Base-by-base conservation (phyloP, 1,140 invertebrate species). In the Drosophila pectinifera region DNA sequence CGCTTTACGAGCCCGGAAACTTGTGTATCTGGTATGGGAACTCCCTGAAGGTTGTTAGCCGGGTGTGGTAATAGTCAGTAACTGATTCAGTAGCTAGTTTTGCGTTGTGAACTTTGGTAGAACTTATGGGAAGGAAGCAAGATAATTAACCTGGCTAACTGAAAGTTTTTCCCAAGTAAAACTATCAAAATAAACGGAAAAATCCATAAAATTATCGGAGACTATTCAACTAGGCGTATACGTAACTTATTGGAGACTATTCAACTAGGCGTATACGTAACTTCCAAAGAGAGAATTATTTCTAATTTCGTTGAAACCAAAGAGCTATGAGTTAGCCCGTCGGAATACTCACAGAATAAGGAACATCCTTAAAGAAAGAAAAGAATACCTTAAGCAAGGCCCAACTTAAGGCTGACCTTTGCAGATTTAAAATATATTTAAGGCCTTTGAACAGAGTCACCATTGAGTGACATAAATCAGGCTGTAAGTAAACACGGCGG, bases 11-110 rank as follows among this genome's bases (percentile, higher is more conserved):
- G 48, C 26, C 48, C 16, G 5, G 18, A 6, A 51, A 34, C 11
- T 34, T 5, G 3, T 3, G 26, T 34, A 16, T 64, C 24, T 18
- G 34, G 13, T 53, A 7, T 34, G 28, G 28, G 16, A 34, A 14
- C 14, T 13, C 7, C 46, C n/a, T 0, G 18, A 11, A 7, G 39
- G 22, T 16, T n/a, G 58, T 20, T n/a, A 20, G 8, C 13, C 26
- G 36, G 34, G 18, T 28, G 51, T 39, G 39, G 51, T 57, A 55
- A 58, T 20, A 64, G 24, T 31, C 20, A 6, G 43, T 18, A n/a
- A 26, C 8, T 16, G 26, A 14, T 39, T 62, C 31, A 63, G 63
- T 63, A 48, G 11, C 22, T 22, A 2, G n/a, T 18, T 11, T 24
- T 11, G 26, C 59, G 13, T 64, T n/a, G 58, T 18, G 16, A 61